Evolutionary conservation across 1,140 invertebrate species (phyloP).

Genomic region (Atta texana): DNA sequence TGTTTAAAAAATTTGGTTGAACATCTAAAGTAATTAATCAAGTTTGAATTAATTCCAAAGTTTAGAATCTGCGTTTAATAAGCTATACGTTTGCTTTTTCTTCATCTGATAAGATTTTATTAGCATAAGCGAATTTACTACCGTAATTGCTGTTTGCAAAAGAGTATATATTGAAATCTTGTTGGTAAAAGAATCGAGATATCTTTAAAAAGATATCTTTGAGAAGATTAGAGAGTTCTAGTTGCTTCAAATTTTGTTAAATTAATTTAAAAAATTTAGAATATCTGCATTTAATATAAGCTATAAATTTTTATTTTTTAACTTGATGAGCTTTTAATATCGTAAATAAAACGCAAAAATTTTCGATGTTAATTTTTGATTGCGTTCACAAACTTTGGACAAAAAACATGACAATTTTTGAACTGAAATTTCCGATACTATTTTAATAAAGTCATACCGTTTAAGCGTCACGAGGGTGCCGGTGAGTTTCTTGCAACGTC

Average conservation of each 20-base stretch:
- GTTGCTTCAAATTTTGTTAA: not conserved
- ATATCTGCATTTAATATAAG: not conserved
- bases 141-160: no score
- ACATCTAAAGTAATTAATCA: no score
- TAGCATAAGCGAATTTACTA: no score
- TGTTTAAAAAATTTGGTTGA: no score
- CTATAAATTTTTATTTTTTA: not conserved
- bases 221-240: not conserved
- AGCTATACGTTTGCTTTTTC: no score
- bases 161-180: no score
- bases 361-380: not conserved
- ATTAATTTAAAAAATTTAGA: slow-evolving; percentile 3
- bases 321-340: not conserved
- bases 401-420: not conserved
- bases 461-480: slow-evolving; percentile 98
- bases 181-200: not conserved
- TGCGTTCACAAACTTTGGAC: not conserved
- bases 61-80: no score
- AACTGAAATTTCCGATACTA: not conserved
- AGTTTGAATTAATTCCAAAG: no score
- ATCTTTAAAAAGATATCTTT: not conserved
- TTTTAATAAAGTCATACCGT: slow-evolving; percentile 89
- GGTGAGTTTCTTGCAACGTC: slow-evolving; percentile 98
- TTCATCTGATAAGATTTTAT: no score
- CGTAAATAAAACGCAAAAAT: not conserved